Conservation (phyloP, 1,140 invertebrate genomes). For the Hormaphis cornu region DNA sequence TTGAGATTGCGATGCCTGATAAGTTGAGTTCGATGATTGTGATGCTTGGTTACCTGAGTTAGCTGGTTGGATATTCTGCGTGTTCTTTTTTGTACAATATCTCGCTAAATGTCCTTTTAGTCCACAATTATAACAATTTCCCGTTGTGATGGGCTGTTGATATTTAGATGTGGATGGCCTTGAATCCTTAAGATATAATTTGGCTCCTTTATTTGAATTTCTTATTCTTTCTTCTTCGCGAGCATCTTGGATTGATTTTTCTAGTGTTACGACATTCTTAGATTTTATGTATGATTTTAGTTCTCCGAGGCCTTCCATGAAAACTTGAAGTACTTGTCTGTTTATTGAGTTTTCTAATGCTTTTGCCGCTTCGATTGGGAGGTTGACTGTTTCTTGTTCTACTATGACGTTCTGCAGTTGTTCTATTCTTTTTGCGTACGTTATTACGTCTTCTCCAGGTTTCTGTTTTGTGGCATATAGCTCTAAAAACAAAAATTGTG, state of each 20-base stretch:
- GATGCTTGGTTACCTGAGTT: neutral
- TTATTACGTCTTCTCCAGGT: neutral
- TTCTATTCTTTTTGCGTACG: neutral
- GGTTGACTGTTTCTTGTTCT: neutral
- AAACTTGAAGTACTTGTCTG: neutral
- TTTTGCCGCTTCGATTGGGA: neutral
- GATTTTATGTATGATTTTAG: neutral
- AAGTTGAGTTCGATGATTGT: neutral
- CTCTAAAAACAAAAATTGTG: neutral
- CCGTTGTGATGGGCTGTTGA: neutral
- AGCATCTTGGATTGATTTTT: neutral
- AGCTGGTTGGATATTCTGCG: no score
- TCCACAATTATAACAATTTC: neutral
- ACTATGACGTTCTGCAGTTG: neutral
- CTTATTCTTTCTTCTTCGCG: neutral
- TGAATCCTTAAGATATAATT: neutral
- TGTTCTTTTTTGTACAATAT: neutral
- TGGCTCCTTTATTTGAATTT: neutral
- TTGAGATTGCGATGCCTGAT: neutral
- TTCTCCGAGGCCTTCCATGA: neutral
- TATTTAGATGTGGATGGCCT: no score
- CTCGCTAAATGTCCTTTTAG: neutral
- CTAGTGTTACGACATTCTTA: neutral
- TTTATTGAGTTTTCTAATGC: neutral
- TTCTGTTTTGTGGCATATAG: neutral